Base-by-base conservation (phyloP, 2,888 invertebrate genomes). In the Drosophila merina region DNA sequence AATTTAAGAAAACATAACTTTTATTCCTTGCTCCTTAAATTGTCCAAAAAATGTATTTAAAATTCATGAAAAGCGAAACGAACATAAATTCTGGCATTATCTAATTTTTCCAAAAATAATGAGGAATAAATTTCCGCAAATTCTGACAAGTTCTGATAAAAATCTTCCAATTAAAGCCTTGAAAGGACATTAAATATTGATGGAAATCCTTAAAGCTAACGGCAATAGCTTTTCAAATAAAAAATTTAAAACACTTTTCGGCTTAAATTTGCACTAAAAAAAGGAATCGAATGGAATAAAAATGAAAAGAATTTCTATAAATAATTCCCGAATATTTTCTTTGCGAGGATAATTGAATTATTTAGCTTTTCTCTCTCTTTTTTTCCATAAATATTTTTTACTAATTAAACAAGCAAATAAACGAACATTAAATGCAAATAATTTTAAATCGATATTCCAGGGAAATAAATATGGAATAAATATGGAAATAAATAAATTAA, bases 401-500 rank as follows among this genome's bases (percentile, higher is more conserved):
- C 44, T 57, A 70, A 57, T 67, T 67, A 67, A 67, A 70, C 33
- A 47, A 31, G 20, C 48, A 56, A 56, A 56, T 36, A 66, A 49
- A 57, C 44, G 36, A 20, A 33, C 50, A 50, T 73, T 70, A 45
- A 50, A 44, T n/a, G 33, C 40, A 56, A 66, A 48, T 49, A 30
- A 12, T n/a, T n/a, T 42, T 20, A 42, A 49, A 57, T 44, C 30
- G 36, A 67, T 42, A 52, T 67, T 30, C 9, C 2, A 48, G 14
- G 4, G 48, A 12, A 12, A 25, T 47, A n/a, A 8, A 1, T 2
- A 30, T 12, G 33, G 33, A 28, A 20, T 33, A 12, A 12, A 38
- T 57, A 55, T 55, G 38, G 57, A 60, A 72, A 73, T 72, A 72
- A 74, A 74, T 74, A 64, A 74, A 74, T 74, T 71, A 71, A 75